phyloP scores from a whole-genome alignment of 2,797 vertebrate genomes.

The Brachymystax lenok region DNA sequence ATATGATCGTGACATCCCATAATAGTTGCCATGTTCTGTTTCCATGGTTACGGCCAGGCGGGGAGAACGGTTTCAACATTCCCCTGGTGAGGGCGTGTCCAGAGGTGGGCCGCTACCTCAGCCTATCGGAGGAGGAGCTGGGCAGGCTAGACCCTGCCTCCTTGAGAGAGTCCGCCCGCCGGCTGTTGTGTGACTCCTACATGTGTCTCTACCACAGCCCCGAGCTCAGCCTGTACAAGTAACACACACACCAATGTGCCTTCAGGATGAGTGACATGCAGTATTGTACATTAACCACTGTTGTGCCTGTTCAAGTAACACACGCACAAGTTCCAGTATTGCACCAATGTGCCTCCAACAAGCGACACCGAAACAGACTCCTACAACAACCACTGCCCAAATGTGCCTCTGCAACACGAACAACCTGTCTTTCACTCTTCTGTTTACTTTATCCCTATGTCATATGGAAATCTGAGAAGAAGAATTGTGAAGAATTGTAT shows the following conservation, averaged over 20 bases:
- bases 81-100: slow-evolving; percentile 80
- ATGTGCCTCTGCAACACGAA: background rate
- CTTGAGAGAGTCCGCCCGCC: slow-evolving; percentile 66
- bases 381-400: background rate
- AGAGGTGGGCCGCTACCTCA: slow-evolving; percentile 80
- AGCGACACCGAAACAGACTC: background rate
- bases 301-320: background rate
- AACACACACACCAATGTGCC: slow-evolving; percentile 33
- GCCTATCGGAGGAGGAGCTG: slow-evolving; percentile 74
- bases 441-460: background rate
- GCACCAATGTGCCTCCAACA: background rate
- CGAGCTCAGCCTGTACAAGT: slow-evolving; percentile 84
- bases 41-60: background rate
- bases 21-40: background rate
- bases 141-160: slow-evolving; percentile 67
- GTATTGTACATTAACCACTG: background rate
- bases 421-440: background rate
- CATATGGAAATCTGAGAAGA: too few species aligned
- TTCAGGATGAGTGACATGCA: background rate
- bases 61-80: slow-evolving; percentile 84
- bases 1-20: background rate
- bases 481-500: too few species aligned
- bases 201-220: slow-evolving; percentile 88
- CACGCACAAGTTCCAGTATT: background rate
- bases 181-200: slow-evolving; percentile 84